Evolutionary conservation across 1,140 invertebrate species (phyloP).

Genomic region (Myzus persicae): DNA sequence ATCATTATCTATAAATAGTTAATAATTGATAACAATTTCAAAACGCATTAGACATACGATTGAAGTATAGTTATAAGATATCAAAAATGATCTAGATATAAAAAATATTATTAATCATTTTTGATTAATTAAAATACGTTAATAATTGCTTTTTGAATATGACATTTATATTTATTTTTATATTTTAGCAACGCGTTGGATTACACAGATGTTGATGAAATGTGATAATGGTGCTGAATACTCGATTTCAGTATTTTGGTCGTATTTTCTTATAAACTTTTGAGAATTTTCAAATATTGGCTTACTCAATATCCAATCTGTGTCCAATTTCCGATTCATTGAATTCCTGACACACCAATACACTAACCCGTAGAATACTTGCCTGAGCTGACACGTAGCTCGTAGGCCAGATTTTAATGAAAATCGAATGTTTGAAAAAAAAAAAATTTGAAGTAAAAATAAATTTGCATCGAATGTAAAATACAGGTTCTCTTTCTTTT

Average conservation of each 20-base stretch:
- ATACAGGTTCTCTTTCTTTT: not conserved
- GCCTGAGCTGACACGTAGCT: not conserved
- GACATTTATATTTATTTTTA: not conserved
- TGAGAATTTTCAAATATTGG: not conserved
- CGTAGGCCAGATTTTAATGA: not conserved
- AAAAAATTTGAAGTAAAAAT: not conserved
- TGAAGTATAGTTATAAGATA: no score
- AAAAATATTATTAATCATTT: not conserved
- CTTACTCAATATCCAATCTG: not conserved
- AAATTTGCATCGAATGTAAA: not conserved
- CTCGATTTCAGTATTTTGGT: not conserved
- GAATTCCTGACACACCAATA: not conserved
- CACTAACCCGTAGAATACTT: not conserved
- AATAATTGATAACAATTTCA: no score
- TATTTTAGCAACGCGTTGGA: not conserved
- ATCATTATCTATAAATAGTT: no score
- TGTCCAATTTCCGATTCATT: slow-evolving; percentile 15
- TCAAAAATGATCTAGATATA: no score
- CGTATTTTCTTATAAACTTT: not conserved
- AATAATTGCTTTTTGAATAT: no score
- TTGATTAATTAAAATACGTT: not conserved
- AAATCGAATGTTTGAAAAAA: not conserved
- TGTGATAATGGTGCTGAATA: not conserved
- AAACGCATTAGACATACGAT: no score
- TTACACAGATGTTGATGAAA: not conserved